Evolutionary conservation across 2,113 vertebrate genomes (phyloP).

Genomic region (Meriones unguiculatus): DNA sequence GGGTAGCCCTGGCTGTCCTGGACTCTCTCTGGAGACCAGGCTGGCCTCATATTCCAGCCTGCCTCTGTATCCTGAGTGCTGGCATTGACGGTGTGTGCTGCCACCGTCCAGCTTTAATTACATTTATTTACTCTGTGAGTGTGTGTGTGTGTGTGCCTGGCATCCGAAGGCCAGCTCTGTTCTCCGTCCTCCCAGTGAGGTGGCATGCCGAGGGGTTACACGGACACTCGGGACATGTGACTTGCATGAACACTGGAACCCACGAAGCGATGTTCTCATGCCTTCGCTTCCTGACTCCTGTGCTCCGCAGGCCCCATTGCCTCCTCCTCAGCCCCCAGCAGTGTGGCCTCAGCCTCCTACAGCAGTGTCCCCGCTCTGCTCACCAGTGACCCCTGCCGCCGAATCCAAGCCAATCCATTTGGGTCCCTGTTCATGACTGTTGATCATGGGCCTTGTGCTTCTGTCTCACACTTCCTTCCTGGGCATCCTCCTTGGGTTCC

Average conservation of each 20-base stretch:
- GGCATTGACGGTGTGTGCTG: background rate
- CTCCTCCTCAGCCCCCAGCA: background rate
- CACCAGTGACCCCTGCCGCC: background rate
- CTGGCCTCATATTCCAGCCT: no score
- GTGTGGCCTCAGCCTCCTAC: fast-evolving
- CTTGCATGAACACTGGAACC: background rate
- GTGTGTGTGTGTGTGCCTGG: background rate
- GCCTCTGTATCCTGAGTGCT: background rate
- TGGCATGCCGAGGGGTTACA: background rate
- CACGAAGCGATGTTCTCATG: background rate
- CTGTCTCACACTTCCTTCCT: background rate
- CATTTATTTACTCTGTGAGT: no score
- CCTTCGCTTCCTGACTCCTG: background rate
- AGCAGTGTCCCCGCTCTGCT: background rate
- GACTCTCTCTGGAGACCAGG: no score
- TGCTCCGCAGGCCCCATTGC: background rate
- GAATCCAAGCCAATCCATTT: background rate
- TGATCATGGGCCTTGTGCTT: background rate
- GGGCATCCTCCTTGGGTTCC: background rate
- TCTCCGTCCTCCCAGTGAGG: background rate
- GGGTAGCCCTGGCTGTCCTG: background rate
- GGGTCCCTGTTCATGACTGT: background rate
- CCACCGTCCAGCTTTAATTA: background rate
- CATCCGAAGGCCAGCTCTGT: background rate
- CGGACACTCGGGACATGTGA: background rate